Base-by-base conservation (phyloP, 2,797 vertebrate species). In the Scleropages formosus region DNA sequence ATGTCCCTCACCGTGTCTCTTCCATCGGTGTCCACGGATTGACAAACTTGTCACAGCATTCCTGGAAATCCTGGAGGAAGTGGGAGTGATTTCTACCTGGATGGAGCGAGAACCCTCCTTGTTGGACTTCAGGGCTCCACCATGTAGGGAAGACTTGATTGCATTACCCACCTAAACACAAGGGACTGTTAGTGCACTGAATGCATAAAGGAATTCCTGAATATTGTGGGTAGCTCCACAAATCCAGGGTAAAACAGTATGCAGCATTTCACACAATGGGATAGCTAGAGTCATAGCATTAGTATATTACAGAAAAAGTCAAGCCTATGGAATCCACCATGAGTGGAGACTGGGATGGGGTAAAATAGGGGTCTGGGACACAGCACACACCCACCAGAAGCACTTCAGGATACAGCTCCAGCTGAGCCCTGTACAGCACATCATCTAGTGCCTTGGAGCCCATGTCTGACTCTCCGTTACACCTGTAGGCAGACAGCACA, bases 21-120 rank as follows among this genome's bases (percentile, higher is more conserved):
- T 98, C 98, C 98, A 99, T 79, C 98, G 95, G 79, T 99, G 98
- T 7, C 98, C 96, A 79, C 98, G 91, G 85, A 99, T 99, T 70
- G 97, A 98, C 83, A 98, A 94, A 81, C 97, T 98, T 67, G 98
- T 99, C 81, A 98, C 98, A 74, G 98, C 98, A 79, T 99, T 99
- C 82, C 98, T 92, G 81, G 97, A 98, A 91, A 99, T 98, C 87
- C 96, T 93, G 72, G 96, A 97, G 78, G 96, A 91, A 58, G 96
- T 96, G 83, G 97, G 97, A 8, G 98, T 98, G 87, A 98, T 96
- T 89, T 99, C 98, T 87, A 99, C 96, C 88, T 98, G 95, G 91
- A 99, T 99, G 78, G 95, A 96, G 71, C 91, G 94, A 15, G 92
- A 90, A 3, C 96, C 95, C 87, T 96, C 95, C 87, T 96, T 98